phyloP scores from a whole-genome alignment of 2,113 vertebrate species.

The Macroglossus sobrinus region DNA sequence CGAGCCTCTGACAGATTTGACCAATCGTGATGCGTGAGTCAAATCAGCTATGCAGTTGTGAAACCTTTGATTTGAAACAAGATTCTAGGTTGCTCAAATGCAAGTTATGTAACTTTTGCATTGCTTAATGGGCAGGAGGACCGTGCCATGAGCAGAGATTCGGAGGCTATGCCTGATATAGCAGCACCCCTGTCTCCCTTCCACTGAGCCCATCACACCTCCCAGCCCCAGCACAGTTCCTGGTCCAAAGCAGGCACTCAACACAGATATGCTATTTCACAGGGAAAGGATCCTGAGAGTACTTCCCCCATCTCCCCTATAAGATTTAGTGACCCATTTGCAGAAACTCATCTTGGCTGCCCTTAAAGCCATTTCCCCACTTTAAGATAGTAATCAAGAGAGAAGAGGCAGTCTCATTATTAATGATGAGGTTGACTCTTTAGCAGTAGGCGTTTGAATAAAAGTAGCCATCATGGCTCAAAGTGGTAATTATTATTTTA shows the following conservation, averaged over 20 bases:
- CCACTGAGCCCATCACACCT: neutral
- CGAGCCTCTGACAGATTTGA: slow-evolving; percentile 54
- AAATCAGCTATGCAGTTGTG: slow-evolving; percentile 57
- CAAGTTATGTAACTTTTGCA: slow-evolving; percentile 50
- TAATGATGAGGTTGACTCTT: neutral
- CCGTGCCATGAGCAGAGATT: neutral
- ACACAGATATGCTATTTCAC: neutral
- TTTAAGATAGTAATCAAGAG: neutral
- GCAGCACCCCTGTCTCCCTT: neutral
- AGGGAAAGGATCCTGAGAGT: neutral
- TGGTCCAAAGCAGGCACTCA: neutral
- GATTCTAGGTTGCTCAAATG: slow-evolving; percentile 65
- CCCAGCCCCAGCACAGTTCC: neutral
- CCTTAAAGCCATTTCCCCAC: slow-evolving; percentile 13
- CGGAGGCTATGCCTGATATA: neutral
- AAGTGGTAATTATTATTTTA: slow-evolving; percentile 7
- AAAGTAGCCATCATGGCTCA: slow-evolving; percentile 34
- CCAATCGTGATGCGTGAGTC: neutral
- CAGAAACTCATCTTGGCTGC: neutral
- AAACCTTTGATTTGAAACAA: slow-evolving; percentile 66
- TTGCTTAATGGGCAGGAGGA: slow-evolving; percentile 53
- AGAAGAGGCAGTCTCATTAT: neutral
- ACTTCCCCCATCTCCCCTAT: neutral
- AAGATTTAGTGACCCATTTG: neutral
- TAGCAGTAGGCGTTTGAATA: neutral